phyloP scores from a whole-genome alignment of 2,113 vertebrate genomes.

The Syrmaticus mikado region DNA sequence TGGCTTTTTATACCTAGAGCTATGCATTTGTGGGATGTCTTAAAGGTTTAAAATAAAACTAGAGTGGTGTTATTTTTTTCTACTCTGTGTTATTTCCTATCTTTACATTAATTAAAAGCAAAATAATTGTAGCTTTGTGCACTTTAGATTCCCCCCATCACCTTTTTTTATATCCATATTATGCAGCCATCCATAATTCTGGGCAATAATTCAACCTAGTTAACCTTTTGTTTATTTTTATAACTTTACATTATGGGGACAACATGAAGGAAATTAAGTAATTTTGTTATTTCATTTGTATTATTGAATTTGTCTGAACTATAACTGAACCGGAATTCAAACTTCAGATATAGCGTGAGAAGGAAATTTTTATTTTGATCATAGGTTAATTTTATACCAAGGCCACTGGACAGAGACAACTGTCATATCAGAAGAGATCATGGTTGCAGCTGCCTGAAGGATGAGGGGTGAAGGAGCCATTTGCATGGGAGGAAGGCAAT shows the following conservation, averaged over 20 bases:
- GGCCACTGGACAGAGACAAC: not conserved
- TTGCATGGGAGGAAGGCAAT: not conserved
- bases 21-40: not conserved
- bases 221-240: constrained; percentile 59
- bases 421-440: not conserved
- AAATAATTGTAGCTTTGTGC: not conserved
- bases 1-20: not conserved
- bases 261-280: constrained; percentile 71
- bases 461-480: not conserved
- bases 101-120: not conserved
- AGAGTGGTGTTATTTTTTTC: not conserved
- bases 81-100: not conserved
- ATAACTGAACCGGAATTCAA: constrained; percentile 63
- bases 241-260: constrained; percentile 56
- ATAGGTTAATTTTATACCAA: not conserved
- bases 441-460: not conserved
- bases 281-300: constrained; percentile 71
- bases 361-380: not conserved
- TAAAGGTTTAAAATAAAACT: not conserved
- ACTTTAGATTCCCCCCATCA: not conserved
- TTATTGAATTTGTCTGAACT: constrained; percentile 70
- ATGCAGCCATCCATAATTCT: not conserved
- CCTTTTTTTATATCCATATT: not conserved
- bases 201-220: constrained; percentile 36
- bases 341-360: constrained; percentile 32